Base-by-base conservation (phyloP, 2,797 vertebrate genomes). In the Acanthis flammea region DNA sequence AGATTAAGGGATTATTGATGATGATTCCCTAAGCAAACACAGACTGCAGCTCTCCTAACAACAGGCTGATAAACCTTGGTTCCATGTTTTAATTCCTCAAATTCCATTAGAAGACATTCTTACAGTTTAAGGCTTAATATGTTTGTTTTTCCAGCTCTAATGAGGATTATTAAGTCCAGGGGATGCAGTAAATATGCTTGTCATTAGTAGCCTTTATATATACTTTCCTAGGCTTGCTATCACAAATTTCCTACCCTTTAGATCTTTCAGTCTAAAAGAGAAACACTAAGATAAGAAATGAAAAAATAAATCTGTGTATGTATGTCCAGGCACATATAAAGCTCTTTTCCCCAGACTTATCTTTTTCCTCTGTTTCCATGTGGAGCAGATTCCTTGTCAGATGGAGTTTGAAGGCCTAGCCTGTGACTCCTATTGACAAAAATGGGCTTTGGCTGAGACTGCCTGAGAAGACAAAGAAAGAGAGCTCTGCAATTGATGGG, bases 1-100 rank as follows among this genome's bases (percentile, higher is more conserved):
- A 92, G 91, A 96, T 96, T 97, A 96, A 96, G 90, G 94, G 95
- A 97, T 97, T 97, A 96, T 91, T 80, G 70, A 84, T 92, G 86
- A 89, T 93, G 77, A 96, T 95, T 96, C 94, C 85, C 74, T 81
- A 80, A 91, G 83, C 75, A 97, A 96, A 96, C 82, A 86, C 72
- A 95, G 85, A n/a, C 78, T 0, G 0, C 35, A 53, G 77, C 63
- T 89, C 35, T 86, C 94, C 89, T 95, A 96, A 94, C 93, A 96
- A 95, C 95, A 95, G 93, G 87, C 88, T 79, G 91, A 83, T 92
- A 96, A 97, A 87, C 65, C 89, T 47, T 24, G 42, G 33, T 65
- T 90, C 73, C 62, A 50, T 71, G 60, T 88, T 96, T 96, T 96
- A 97, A 96, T 96, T 96, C 96, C 79, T 95, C 68, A 84, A 90